These are phyloP conservation scores for Microcebus lehilahytsara DNA, from an alignment of 2,113 vertebrate genomes.

Conservation along the genomic window DNA sequence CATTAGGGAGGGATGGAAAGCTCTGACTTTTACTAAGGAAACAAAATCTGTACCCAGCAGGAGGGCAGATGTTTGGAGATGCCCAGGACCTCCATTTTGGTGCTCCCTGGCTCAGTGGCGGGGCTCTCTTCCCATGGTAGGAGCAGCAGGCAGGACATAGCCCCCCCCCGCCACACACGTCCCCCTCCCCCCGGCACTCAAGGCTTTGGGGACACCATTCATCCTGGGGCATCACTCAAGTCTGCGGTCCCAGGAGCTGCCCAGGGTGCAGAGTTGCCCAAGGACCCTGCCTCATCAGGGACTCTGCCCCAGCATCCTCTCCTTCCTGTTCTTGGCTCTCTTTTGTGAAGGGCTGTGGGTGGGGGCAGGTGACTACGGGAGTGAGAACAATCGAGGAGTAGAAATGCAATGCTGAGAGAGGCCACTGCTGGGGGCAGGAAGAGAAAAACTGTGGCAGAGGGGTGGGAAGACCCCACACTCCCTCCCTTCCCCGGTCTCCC, in stretches of 20 bases:
- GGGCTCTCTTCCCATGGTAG: background rate
- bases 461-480: no score
- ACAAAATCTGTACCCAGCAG: background rate
- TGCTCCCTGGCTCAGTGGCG: background rate
- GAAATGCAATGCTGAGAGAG: background rate
- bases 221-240: background rate
- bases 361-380: background rate
- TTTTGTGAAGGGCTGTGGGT: background rate
- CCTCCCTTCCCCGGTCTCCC: background rate
- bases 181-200: background rate
- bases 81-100: background rate
- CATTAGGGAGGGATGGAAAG: background rate
- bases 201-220: accelerated
- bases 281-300: background rate
- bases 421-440: background rate
- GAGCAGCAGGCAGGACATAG: accelerated
- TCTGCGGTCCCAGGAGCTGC: background rate
- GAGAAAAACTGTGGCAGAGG: background rate
- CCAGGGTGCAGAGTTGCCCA: background rate
- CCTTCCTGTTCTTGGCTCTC: background rate
- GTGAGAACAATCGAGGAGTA: background rate
- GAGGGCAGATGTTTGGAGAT: background rate
- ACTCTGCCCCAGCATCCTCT: background rate
- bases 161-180: no score
- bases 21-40: background rate